Percentiles rank a stretch among this genome's conserved stretches.
phyloP scores from a whole-genome alignment of 1,140 invertebrate species.

The Panagrolaimus sp. region DNA sequence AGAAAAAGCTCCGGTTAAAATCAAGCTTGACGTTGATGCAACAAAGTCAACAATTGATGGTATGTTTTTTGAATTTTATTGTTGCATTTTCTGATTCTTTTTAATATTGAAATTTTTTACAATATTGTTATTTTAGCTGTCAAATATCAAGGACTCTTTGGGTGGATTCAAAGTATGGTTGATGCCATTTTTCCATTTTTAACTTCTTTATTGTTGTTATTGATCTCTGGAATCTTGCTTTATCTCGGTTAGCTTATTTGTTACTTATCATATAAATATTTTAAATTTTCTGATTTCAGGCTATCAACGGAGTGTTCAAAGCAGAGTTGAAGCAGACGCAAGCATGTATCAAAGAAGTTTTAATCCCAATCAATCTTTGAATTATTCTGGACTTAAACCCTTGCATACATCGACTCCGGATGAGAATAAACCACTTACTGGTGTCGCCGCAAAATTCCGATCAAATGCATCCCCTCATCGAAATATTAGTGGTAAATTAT shows the following conservation, averaged over 20 bases:
- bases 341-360: neutral
- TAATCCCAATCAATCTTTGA: neutral
- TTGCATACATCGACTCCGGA: neutral
- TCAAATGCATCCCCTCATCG: constrained; percentile 3
- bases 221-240: neutral
- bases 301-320: no score
- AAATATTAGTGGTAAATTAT: neutral
- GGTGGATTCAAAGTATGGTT: neutral
- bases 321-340: no score
- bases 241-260: neutral
- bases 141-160: neutral
- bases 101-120: neutral
- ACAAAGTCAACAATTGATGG: neutral
- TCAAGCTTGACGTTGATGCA: constrained; percentile 7
- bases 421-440: neutral
- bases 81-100: neutral
- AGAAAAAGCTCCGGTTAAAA: neutral
- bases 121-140: neutral
- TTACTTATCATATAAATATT: constrained; percentile 6
- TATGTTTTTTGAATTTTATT: neutral
- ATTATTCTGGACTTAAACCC: neutral
- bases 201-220: neutral
- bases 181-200: neutral
- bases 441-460: neutral
- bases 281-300: no score